phyloP scores from a whole-genome alignment of 2,113 vertebrate species.

The Leptobrachium leishanense region DNA sequence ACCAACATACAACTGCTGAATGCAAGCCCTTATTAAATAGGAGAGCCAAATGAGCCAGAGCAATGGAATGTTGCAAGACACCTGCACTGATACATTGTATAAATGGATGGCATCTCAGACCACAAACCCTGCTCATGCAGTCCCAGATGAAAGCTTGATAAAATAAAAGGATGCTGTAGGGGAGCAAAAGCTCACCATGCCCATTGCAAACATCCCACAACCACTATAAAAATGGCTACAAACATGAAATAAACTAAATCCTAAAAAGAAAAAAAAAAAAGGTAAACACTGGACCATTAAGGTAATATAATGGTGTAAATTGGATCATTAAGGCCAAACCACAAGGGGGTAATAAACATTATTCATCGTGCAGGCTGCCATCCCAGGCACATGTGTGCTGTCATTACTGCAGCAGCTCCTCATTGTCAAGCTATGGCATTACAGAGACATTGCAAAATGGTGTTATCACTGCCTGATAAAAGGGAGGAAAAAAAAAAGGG shows the following conservation, averaged over 20 bases:
- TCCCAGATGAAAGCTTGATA: too few relatives aligned
- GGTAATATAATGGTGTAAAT: not conserved
- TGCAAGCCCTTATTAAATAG: too few relatives aligned
- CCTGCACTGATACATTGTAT: not conserved
- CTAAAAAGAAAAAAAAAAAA: not conserved
- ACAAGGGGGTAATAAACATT: conserved; percentile 7
- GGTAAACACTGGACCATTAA: not conserved
- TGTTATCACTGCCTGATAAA: not conserved
- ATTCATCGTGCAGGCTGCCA: conserved; percentile 12
- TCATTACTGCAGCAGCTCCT: conserved; percentile 11
- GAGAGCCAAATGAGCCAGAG: not conserved
- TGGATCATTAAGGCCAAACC: not conserved
- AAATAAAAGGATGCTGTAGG: too few relatives aligned
- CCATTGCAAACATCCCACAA: too few relatives aligned
- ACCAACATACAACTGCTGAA: too few relatives aligned
- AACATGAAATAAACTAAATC: not conserved
- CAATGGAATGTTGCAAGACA: not conserved
- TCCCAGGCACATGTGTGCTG: conserved; percentile 25
- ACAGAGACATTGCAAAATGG: not conserved
- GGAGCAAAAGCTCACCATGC: too few relatives aligned
- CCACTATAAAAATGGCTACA: too few relatives aligned
- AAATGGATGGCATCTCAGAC: not conserved
- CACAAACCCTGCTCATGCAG: too few relatives aligned
- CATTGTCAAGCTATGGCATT: not conserved
- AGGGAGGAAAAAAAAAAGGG: not conserved